phyloP scores from a whole-genome alignment of 2,797 vertebrate species.

The Microctenopoma stevenorrisi region DNA sequence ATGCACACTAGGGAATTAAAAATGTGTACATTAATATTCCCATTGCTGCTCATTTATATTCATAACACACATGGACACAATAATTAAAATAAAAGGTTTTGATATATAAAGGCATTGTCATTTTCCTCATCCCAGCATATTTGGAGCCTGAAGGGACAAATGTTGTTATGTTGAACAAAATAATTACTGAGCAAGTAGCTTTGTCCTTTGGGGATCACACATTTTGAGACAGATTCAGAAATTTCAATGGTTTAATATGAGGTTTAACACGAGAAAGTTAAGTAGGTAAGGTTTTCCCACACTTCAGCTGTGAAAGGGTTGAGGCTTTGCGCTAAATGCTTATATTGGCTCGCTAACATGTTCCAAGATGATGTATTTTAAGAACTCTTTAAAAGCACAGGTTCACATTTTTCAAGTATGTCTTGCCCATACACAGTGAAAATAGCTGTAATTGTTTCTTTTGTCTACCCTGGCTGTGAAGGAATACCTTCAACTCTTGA shows the following conservation, averaged over 20 bases:
- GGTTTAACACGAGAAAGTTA: neutral
- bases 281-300: too few relatives aligned
- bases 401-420: too few relatives aligned
- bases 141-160: neutral
- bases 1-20: slow-evolving; percentile 3
- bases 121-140: neutral
- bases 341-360: too few relatives aligned
- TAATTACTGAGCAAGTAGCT: neutral
- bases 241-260: neutral
- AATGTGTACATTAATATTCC: slow-evolving; percentile 26
- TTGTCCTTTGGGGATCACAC: slow-evolving; percentile 3
- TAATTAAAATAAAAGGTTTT: slow-evolving; percentile 37
- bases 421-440: too few relatives aligned
- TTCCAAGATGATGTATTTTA: too few relatives aligned
- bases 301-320: neutral
- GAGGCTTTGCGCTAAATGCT: too few relatives aligned
- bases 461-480: too few relatives aligned
- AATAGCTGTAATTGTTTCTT: too few relatives aligned
- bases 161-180: neutral
- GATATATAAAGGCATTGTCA: slow-evolving; percentile 30
- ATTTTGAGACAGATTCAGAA: slow-evolving; percentile 4
- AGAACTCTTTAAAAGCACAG: too few relatives aligned
- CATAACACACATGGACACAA: slow-evolving; percentile 30
- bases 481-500: too few relatives aligned
- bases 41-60: slow-evolving; percentile 48